Conservation (phyloP, 2,113 vertebrate species). For the Hassar affinis region DNA sequence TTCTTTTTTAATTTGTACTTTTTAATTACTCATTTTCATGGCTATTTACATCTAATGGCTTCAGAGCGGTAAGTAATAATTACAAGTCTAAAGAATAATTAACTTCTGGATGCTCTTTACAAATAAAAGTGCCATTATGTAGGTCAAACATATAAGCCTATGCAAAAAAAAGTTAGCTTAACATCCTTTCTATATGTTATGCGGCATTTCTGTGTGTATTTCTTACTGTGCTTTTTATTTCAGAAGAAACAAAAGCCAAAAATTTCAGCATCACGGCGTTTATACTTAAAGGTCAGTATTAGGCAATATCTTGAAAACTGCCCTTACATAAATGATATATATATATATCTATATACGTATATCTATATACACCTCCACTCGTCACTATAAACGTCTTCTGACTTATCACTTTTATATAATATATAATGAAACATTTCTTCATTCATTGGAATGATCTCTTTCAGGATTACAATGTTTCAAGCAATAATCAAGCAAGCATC, state of each 20-base stretch:
- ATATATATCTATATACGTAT: too few species aligned
- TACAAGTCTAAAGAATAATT: neutral
- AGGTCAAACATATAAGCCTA: neutral
- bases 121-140: neutral
- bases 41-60: neutral
- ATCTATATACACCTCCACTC: too few species aligned
- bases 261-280: conserved; percentile 36
- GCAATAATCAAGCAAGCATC: too few species aligned
- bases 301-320: neutral
- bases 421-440: too few species aligned
- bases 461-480: too few species aligned
- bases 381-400: too few species aligned
- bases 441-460: too few species aligned
- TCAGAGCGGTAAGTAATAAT: conserved; percentile 1
- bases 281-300: conserved; percentile 46
- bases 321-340: neutral
- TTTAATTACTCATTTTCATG: too few species aligned
- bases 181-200: neutral
- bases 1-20: neutral
- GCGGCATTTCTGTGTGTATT: neutral
- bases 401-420: too few species aligned
- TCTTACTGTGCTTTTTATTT: neutral
- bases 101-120: neutral
- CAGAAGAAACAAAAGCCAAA: conserved; percentile 43
- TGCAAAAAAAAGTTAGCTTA: neutral